Conservation (phyloP, 2,888 invertebrate species). For the Ormyrus pomaceus region DNA sequence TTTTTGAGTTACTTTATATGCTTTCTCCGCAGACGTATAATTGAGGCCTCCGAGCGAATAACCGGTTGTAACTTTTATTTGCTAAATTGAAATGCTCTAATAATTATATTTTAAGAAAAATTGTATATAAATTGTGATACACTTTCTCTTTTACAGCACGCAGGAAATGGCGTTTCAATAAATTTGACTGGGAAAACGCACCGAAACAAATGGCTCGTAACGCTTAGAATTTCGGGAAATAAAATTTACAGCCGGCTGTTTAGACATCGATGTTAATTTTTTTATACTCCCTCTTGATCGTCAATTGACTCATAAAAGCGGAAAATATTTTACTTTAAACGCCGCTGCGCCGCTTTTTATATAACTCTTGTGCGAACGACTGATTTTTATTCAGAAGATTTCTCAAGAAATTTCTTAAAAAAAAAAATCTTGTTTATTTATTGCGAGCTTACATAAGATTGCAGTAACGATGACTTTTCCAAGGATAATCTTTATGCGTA, state of each 20-base stretch:
- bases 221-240: neutral
- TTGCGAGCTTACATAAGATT: conserved; percentile 53
- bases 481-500: conserved; percentile 50
- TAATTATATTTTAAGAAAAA: conserved; percentile 48
- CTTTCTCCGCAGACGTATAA: conserved; percentile 52
- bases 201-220: neutral
- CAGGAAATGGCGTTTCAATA: conserved; percentile 1
- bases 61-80: conserved; percentile 51
- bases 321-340: neutral
- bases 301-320: no score
- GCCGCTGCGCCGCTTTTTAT: conserved; percentile 3
- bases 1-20: conserved; percentile 43
- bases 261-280: no score
- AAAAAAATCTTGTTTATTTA: conserved; percentile 25
- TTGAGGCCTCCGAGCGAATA: conserved; percentile 51
- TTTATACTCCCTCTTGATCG: no score
- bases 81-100: conserved; percentile 53
- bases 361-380: conserved; percentile 25
- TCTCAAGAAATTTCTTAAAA: conserved; percentile 48
- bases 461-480: conserved; percentile 47
- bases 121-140: conserved; percentile 20
- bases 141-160: conserved; percentile 41
- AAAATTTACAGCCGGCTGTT: neutral
- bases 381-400: conserved; percentile 40
- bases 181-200: neutral